These are phyloP conservation scores for Tipula vernalis DNA, from an alignment of 2,888 invertebrate genomes.

Conservation along the genomic window DNA sequence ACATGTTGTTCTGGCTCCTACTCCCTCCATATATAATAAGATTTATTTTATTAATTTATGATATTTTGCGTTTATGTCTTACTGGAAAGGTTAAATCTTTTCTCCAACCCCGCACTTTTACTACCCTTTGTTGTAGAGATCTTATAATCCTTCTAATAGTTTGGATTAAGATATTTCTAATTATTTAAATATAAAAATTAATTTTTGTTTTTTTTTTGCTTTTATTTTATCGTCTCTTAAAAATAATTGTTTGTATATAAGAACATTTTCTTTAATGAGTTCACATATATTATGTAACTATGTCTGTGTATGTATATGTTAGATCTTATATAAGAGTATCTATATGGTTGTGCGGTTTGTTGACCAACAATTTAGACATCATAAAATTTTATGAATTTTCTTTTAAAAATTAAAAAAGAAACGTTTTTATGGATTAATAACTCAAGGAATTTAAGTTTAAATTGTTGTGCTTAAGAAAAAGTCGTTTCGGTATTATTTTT, in stretches of 20 bases:
- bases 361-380: constrained; percentile 4
- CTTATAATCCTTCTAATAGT: not conserved
- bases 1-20: not conserved
- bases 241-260: not conserved
- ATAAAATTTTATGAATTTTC: not conserved
- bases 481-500: not conserved
- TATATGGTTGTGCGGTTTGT: not conserved
- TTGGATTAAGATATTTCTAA: not conserved
- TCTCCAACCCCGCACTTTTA: not conserved
- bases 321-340: not conserved
- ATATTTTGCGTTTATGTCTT: not conserved
- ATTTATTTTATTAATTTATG: not conserved
- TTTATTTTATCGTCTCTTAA: not conserved
- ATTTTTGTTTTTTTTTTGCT: not conserved
- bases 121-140: not conserved
- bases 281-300: not conserved
- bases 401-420: not conserved
- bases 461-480: constrained; percentile 1
- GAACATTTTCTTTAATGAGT: not conserved
- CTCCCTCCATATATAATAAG: not conserved
- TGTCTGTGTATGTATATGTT: not conserved
- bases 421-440: not conserved
- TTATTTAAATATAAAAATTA: not conserved
- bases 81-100: not conserved
- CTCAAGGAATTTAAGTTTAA: not conserved